These are phyloP conservation scores for Trogon melanurus DNA, from an alignment of 2,113 vertebrate genomes.

Conservation along the genomic window DNA sequence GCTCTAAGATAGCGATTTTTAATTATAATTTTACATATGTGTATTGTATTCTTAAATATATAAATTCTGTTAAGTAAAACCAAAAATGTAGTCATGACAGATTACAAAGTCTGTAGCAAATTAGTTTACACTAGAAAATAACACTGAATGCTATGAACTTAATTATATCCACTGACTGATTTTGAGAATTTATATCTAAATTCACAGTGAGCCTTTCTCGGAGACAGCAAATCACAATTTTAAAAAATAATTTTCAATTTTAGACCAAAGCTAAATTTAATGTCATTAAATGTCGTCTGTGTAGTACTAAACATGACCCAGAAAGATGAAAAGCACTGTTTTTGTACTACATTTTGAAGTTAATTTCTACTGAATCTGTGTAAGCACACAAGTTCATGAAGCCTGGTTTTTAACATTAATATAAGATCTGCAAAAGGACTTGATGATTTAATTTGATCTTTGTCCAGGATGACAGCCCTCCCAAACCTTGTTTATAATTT, in stretches of 20 bases:
- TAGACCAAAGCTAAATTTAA: not conserved
- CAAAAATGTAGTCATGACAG: not conserved
- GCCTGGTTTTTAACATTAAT: not conserved
- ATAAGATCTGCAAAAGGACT: not conserved
- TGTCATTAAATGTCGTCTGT: not conserved
- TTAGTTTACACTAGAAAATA: not conserved
- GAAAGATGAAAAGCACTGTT: not conserved
- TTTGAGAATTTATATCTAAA: not conserved
- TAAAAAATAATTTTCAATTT: not conserved
- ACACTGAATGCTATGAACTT: not conserved
- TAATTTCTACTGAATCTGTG: not conserved
- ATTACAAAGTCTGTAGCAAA: not conserved
- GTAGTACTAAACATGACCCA: not conserved
- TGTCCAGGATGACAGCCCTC: not conserved
- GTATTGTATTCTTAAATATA: not conserved
- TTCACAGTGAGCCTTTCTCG: not conserved
- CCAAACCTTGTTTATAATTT: not conserved
- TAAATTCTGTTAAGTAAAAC: not conserved
- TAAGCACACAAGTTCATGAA: not conserved
- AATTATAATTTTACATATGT: not conserved
- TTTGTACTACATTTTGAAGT: not conserved
- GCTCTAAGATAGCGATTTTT: not conserved
- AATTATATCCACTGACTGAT: not conserved
- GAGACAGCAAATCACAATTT: not conserved
- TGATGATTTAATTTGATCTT: not conserved